Conservation (phyloP, 2,888 invertebrate genomes). For the Lingula anatina region DNA sequence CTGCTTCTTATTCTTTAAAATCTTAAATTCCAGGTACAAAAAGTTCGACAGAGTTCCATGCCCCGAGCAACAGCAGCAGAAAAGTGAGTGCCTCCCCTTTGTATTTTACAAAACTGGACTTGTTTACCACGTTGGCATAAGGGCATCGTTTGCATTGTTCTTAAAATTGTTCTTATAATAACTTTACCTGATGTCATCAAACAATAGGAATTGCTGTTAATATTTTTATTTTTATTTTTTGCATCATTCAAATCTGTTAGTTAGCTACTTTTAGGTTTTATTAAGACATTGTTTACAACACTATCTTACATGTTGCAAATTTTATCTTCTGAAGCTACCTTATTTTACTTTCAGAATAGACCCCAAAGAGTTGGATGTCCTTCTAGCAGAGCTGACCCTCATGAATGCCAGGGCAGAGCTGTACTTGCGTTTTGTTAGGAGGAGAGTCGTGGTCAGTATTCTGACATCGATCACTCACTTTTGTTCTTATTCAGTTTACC, state of each 20-base stretch:
- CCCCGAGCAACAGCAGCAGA: conserved; percentile 27
- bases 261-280: no score
- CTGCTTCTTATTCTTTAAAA: no score
- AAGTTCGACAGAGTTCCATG: conserved; percentile 36
- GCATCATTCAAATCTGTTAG: no score
- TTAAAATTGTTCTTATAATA: neutral
- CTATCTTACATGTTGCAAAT: no score
- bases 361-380: conserved; percentile 78
- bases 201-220: no score
- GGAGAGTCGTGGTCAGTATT: conserved; percentile 56
- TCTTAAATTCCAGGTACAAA: conserved; percentile 35
- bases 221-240: no score
- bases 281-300: no score
- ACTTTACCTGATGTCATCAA: neutral
- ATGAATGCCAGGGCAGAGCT: conserved; percentile 86
- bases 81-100: conserved; percentile 34
- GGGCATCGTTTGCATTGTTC: neutral
- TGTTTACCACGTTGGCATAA: neutral
- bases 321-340: no score
- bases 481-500: no score
- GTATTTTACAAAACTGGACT: no score
- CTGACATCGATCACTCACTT: no score
- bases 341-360: conserved; percentile 55
- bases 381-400: conserved; percentile 84
- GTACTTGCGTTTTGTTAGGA: conserved; percentile 80